Evolutionary conservation across 2,113 vertebrate species (phyloP).

Genomic region (Reinhardtius hippoglossoides): DNA sequence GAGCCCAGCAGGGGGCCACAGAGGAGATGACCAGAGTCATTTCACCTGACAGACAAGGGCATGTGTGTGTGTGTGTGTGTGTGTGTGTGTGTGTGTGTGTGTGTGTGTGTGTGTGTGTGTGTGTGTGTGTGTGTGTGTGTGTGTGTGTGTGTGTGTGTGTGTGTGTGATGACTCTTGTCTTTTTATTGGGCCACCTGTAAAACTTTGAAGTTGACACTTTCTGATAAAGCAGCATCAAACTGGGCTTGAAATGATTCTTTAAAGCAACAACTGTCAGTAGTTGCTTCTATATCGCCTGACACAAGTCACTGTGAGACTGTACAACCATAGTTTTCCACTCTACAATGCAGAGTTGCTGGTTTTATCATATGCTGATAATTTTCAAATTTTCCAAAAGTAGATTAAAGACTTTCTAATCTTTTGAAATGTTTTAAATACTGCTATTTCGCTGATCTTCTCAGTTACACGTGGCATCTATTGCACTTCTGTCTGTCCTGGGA

Average conservation of each 20-base stretch:
- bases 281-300: background rate
- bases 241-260: background rate
- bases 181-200: conserved; percentile 1
- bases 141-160: background rate
- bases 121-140: background rate
- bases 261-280: background rate
- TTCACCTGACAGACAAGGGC: conserved; percentile 58
- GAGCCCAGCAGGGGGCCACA: conserved; percentile 26
- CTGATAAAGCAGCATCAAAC: background rate
- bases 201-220: background rate
- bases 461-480: too few species aligned
- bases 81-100: conserved; percentile 5
- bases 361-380: background rate
- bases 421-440: too few species aligned
- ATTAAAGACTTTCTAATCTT: too few species aligned
- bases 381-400: too few species aligned
- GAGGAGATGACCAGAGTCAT: conserved; percentile 46
- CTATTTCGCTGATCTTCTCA: too few species aligned
- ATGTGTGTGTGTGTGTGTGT: background rate
- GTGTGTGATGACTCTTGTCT: conserved; percentile 7
- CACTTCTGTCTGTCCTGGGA: too few species aligned
- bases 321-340: background rate
- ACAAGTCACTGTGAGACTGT: background rate
- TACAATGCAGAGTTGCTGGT: background rate
- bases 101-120: background rate